Evolutionary conservation across 2,888 invertebrate species (phyloP), one percentile per base, ranked within the genome.

Genomic region (Laothoe populi): DNA sequence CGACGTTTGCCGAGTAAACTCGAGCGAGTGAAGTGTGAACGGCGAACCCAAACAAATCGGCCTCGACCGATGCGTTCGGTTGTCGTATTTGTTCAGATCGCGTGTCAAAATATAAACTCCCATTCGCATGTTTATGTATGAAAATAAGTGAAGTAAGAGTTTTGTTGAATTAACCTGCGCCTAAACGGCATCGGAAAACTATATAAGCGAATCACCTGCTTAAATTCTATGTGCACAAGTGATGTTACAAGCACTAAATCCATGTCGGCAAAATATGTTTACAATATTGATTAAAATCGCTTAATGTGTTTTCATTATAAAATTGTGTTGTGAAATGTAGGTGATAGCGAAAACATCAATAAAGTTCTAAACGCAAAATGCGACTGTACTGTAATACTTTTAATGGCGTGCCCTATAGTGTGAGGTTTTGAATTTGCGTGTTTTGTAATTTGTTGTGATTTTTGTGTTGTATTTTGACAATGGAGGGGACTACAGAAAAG

Each of bases 401-500:
- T 68, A 78, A 83, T 81, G 83, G 85, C 82, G 84, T 77, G 79
- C 73, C 77, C 72, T 70, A 77, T 77, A 75, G 78, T 79, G 84
- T 85, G 86, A 82, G 78, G 84, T 81, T 70, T 77, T 81, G 76
- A 79, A 78, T 71, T 79, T 71, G 74, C 68, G 79, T 81, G 79
- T 81, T 83, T 76, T 78, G 23, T 72, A 61, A 48, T 61, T 62
- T 79, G 75, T 73, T 74, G 69, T 72, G 69, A 65, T 71, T 75
- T 75, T 81, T 78, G 78, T 81, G 83, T 81, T 83, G 83, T 73
- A 78, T 79, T 83, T 79, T 83, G 84, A 93, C 90, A 87, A 96
- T 96, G 96, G 96, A 96, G 93, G 94, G 94, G 80, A 95, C 93
- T 82, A 88, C 90, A 60, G 96, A 96, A 86, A 95, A 96, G 88